These are phyloP conservation scores for Eira barbara DNA, from an alignment of 2,113 vertebrate species.

Conservation along the genomic window DNA sequence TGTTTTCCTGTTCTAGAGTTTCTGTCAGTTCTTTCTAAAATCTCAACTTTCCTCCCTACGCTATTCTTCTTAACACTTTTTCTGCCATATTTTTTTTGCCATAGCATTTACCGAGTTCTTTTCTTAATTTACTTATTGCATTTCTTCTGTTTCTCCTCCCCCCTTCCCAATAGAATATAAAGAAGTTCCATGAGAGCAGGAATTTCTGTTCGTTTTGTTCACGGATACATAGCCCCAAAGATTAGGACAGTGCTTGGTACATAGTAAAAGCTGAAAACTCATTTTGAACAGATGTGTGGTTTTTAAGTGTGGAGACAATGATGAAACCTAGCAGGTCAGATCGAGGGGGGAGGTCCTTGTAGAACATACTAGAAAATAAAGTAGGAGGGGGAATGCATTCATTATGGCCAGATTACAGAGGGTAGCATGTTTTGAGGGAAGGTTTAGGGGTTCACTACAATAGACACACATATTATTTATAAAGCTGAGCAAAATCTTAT, in stretches of 20 bases:
- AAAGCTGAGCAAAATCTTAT: conserved; percentile 21
- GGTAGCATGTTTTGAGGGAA: neutral
- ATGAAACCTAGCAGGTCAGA: neutral
- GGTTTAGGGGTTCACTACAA: neutral
- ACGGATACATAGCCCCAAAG: neutral
- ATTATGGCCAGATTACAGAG: neutral
- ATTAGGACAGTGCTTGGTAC: neutral
- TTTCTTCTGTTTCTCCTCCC: neutral
- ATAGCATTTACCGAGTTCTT: neutral
- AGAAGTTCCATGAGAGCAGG: neutral
- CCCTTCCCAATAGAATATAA: neutral
- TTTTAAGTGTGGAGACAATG: neutral
- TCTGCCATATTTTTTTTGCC: neutral
- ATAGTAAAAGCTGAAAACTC: neutral
- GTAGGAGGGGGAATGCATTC: neutral
- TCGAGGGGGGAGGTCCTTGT: neutral
- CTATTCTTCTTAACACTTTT: neutral
- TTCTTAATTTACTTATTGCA: neutral
- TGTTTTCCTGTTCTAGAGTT: neutral
- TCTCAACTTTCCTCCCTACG: neutral
- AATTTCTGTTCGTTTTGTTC: conserved; percentile 43
- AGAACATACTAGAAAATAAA: neutral
- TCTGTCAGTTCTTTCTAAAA: conserved; percentile 22
- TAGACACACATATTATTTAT: neutral
- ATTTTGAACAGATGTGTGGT: neutral